A percentile compares a stretch with the other conserved stretches of the same genome.
These are phyloP conservation scores for Heliconius sara DNA, from an alignment of 2,888 invertebrate species.

Conservation along the genomic window DNA sequence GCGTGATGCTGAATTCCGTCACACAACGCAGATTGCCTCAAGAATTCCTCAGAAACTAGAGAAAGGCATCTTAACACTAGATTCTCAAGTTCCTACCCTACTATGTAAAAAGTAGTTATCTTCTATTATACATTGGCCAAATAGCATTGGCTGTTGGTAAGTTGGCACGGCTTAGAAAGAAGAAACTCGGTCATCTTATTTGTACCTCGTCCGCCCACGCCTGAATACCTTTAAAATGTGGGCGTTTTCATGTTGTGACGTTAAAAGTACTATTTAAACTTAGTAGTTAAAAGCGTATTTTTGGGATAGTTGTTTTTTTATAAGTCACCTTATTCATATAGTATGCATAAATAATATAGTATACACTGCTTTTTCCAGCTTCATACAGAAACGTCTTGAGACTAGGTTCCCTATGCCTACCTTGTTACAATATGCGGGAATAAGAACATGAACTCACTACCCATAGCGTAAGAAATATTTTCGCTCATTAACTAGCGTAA, in stretches of 20 bases:
- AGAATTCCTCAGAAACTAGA: too few relatives aligned
- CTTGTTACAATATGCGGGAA: neutral
- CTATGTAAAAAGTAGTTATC: too few relatives aligned
- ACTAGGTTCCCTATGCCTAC: neutral
- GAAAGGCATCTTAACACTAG: too few relatives aligned
- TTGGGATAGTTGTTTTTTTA: constrained; percentile 7
- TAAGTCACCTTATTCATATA: neutral
- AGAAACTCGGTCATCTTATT: constrained; percentile 46
- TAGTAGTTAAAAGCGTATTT: constrained; percentile 28
- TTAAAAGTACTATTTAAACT: constrained; percentile 10
- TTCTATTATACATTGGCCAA: neutral
- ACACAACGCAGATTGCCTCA: too few relatives aligned
- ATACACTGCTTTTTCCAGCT: neutral
- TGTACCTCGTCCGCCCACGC: constrained; percentile 45
- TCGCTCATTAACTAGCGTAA: neutral
- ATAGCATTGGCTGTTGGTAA: neutral
- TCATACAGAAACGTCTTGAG: neutral
- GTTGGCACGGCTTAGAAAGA: constrained; percentile 25
- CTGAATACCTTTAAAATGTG: constrained; percentile 40
- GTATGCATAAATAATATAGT: neutral
- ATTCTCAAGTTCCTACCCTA: too few relatives aligned
- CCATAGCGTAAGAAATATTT: neutral
- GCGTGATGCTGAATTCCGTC: too few relatives aligned
- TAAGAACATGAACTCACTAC: neutral
- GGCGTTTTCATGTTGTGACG: constrained; percentile 39